phyloP scores from a whole-genome alignment of 2,113 vertebrate species.

The Dasyurus viverrinus region DNA sequence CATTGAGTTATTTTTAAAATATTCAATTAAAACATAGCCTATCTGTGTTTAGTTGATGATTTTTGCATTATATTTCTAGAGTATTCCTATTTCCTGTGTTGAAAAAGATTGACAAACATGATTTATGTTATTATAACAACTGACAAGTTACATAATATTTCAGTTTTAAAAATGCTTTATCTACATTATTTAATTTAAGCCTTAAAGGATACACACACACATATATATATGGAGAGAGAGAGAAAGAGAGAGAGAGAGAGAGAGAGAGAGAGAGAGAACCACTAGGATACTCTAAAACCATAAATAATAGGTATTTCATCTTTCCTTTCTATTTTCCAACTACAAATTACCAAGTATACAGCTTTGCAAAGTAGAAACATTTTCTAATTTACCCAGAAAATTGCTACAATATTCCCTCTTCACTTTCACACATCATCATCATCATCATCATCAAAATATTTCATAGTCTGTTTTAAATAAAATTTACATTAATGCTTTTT shows the following conservation, averaged over 20 bases:
- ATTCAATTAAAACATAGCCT: neutral
- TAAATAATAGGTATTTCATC: neutral
- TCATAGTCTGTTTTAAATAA: neutral
- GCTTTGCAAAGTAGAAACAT: constrained; percentile 9
- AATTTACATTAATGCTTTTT: neutral
- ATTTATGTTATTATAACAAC: neutral
- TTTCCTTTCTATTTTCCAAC: constrained; percentile 12
- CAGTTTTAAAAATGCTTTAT: neutral
- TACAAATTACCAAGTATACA: neutral
- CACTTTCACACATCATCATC: neutral
- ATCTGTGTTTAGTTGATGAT: neutral
- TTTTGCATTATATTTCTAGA: neutral
- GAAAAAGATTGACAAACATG: neutral
- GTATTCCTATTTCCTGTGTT: neutral
- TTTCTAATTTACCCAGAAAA: constrained; percentile 29
- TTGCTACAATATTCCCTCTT: constrained; percentile 7
- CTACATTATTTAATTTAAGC: constrained; percentile 5
- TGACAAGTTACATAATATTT: neutral
- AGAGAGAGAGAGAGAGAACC: neutral
- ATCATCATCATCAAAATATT: neutral
- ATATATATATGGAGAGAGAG: neutral
- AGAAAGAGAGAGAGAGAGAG: too few relatives aligned
- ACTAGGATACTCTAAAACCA: neutral
- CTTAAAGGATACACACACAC: neutral
- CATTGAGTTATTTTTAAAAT: neutral